Evolutionary conservation across 2,797 vertebrate species (phyloP).

Genomic region (Spinus pinus): DNA sequence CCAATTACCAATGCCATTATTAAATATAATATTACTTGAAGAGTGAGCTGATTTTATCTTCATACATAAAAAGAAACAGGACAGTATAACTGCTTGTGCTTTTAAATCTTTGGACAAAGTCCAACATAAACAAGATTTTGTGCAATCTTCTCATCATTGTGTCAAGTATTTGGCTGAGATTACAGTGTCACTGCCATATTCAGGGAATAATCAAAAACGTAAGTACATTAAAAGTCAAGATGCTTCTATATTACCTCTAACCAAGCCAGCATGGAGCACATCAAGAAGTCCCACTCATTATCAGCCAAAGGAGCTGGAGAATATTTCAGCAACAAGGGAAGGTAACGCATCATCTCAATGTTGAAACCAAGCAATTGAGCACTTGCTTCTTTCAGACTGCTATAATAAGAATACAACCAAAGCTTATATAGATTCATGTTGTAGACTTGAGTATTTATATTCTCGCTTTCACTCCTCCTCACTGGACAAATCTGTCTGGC

Average conservation of each 20-base stretch:
- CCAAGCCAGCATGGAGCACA: conserved; percentile 96
- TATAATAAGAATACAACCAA: conserved; percentile 65
- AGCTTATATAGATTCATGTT: background rate
- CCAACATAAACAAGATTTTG: background rate
- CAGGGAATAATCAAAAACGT: background rate
- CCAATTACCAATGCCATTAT: background rate
- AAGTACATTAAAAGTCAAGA: background rate
- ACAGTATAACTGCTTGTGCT: background rate
- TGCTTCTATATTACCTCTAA: conserved; percentile 83
- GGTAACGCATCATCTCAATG: conserved; percentile 90
- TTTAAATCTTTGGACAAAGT: background rate
- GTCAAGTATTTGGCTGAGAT: background rate
- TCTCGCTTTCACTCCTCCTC: background rate
- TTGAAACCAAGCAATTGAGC: conserved; percentile 83
- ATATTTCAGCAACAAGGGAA: conserved; percentile 82
- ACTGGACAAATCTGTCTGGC: background rate
- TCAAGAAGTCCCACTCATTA: conserved; percentile 93
- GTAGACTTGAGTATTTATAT: background rate
- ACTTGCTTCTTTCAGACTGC: conserved; percentile 82
- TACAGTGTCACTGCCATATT: background rate
- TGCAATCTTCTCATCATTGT: background rate
- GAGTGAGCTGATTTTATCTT: background rate
- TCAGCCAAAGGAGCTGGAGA: conserved; percentile 75
- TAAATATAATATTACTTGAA: background rate
- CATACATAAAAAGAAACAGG: background rate